Conservation (phyloP, 2,797 vertebrate genomes). For the Chloroceryle amazona region DNA sequence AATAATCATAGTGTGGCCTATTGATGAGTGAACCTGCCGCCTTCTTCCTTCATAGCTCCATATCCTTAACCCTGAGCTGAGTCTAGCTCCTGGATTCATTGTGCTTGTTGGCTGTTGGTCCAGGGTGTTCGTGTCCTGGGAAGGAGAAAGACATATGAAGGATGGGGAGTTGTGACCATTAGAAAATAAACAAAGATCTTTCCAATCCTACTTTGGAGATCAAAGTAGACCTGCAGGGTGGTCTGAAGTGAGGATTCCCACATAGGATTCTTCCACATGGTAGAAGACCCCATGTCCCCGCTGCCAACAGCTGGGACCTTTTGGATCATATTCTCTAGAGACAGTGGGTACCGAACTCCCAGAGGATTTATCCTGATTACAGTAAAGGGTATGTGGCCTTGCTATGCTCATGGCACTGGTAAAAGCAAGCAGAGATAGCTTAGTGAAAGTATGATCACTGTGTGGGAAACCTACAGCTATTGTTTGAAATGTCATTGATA, state of each 20-base stretch:
- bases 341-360: neutral
- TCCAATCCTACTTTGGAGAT: neutral
- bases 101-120: neutral
- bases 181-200: neutral
- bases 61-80: neutral
- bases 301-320: neutral
- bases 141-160: neutral
- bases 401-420: neutral
- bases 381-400: neutral
- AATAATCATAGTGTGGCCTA: neutral
- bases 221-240: neutral
- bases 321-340: neutral
- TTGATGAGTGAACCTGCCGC: neutral
- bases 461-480: rapidly evolving
- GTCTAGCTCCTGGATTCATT: neutral
- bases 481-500: neutral
- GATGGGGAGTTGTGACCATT: neutral
- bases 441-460: neutral
- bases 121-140: neutral
- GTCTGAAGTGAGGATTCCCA: neutral
- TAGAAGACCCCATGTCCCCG: neutral
- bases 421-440: neutral
- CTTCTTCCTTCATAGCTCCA: neutral
- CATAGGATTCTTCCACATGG: neutral
- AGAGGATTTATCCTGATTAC: neutral